Conservation (phyloP, 92 coral and sea anemone genomes). For the Desmophyllum pertusum region DNA sequence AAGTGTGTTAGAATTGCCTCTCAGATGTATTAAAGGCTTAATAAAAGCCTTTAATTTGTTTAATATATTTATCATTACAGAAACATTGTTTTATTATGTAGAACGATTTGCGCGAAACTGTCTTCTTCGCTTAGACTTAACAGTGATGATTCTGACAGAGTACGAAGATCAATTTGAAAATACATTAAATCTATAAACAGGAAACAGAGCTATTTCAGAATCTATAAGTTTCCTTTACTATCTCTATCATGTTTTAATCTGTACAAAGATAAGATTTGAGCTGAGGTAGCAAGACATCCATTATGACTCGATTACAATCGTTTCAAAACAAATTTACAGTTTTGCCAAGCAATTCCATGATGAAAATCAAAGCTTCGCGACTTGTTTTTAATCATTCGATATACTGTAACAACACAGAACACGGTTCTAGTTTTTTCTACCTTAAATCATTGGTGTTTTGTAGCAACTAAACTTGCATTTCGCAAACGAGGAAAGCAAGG, state of each 20-base stretch:
- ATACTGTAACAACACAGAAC: not conserved
- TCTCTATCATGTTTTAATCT: conserved; percentile 8
- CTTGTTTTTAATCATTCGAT: too few relatives aligned
- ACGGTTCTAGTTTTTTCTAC: not conserved
- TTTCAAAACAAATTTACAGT: not conserved
- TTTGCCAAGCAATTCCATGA: not conserved
- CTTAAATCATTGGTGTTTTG: not conserved
- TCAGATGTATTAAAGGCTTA: conserved; percentile 20
- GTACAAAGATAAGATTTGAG: not conserved
- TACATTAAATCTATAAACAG: not conserved
- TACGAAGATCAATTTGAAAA: not conserved
- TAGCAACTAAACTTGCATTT: not conserved
- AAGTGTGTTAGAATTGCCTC: conserved; percentile 3
- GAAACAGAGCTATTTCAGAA: conserved; percentile 8
- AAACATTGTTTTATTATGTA: not conserved
- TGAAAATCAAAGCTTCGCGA: not conserved
- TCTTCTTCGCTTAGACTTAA: not conserved
- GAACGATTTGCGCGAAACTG: not conserved
- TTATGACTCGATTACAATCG: not conserved
- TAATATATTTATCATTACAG: conserved; percentile 21
- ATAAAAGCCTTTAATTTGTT: conserved; percentile 5
- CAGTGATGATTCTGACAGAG: not conserved
- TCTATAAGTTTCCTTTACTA: conserved; percentile 3
- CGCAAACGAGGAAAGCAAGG: not conserved
- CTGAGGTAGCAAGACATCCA: not conserved